A percentile compares a stretch with the other conserved stretches of the same genome.
phyloP scores from a whole-genome alignment of 2,797 vertebrate species.

The Vespertilio murinus region DNA sequence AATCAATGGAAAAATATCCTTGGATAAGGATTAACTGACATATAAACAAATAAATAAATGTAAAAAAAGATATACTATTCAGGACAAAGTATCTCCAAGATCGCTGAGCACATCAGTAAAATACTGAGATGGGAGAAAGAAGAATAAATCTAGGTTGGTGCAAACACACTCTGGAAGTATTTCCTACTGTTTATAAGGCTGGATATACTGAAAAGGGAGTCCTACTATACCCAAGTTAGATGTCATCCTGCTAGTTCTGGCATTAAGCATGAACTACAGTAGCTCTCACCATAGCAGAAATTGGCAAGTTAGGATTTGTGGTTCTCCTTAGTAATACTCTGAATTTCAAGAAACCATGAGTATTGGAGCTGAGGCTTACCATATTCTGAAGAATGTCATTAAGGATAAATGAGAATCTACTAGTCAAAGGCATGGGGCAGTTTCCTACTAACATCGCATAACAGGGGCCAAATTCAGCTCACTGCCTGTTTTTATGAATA shows the following conservation, averaged over 20 bases:
- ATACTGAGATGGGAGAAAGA: not conserved
- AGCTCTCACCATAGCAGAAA: not conserved
- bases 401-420: constrained; percentile 26
- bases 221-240: not conserved
- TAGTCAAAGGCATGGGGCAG: not conserved
- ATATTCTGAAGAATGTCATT: not conserved
- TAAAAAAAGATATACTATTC: not conserved
- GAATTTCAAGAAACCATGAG: not conserved
- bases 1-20: too few relatives aligned
- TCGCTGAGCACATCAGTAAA: constrained; percentile 1
- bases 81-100: not conserved
- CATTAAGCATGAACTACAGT: not conserved
- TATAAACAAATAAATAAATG: too few relatives aligned
- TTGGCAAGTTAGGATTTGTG: not conserved
- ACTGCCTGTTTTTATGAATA: constrained; percentile 10
- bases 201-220: not conserved
- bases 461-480: not conserved
- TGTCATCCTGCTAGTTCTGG: not conserved
- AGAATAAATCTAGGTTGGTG: not conserved
- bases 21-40: too few relatives aligned
- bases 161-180: not conserved
- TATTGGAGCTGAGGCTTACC: not conserved
- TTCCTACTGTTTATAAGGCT: not conserved
- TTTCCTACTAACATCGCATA: not conserved
- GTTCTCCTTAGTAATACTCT: not conserved